These are phyloP conservation scores for Leptopilina myrica DNA, from an alignment of 2,888 invertebrate genomes.

Conservation along the genomic window DNA sequence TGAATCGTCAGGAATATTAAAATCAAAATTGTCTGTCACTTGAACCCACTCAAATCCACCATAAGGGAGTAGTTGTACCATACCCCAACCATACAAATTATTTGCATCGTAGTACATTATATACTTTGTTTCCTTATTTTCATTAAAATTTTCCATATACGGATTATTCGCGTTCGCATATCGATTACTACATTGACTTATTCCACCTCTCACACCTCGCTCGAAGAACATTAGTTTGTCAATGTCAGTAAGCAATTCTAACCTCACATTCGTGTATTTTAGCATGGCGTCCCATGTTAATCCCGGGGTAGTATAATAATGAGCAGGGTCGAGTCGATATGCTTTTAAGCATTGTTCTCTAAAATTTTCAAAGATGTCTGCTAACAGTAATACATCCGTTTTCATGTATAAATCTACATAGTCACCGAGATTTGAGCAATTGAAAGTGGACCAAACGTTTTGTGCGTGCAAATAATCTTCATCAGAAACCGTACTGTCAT, in stretches of 20 bases:
- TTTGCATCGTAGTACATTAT: constrained; percentile 68
- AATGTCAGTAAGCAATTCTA: constrained; percentile 54
- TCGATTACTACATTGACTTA: constrained; percentile 54
- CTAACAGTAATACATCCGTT: constrained; percentile 42
- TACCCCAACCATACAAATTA: constrained; percentile 70
- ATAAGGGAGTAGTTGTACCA: constrained; percentile 65
- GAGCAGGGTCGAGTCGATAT: constrained; percentile 45
- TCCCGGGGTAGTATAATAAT: too few relatives aligned
- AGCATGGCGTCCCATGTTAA: constrained; percentile 38
- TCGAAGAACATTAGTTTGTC: constrained; percentile 60
- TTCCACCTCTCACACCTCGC: constrained; percentile 58
- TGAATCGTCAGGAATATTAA: neutral
- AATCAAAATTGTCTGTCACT: neutral
- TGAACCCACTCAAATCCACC: constrained; percentile 63
- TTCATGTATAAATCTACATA: too few relatives aligned
- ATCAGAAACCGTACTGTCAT: neutral
- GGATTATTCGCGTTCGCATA: constrained; percentile 56
- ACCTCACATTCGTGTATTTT: constrained; percentile 42
- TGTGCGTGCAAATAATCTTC: neutral
- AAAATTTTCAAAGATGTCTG: constrained; percentile 54
- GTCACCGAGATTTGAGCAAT: neutral
- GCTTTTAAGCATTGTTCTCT: constrained; percentile 39
- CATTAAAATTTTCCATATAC: constrained; percentile 5
- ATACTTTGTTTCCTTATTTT: neutral
- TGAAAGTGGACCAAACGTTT: neutral